Evolutionary conservation across 2,888 invertebrate species (phyloP), one percentile per base, ranked within the genome.

Genomic region (Colostygia pectinataria): DNA sequence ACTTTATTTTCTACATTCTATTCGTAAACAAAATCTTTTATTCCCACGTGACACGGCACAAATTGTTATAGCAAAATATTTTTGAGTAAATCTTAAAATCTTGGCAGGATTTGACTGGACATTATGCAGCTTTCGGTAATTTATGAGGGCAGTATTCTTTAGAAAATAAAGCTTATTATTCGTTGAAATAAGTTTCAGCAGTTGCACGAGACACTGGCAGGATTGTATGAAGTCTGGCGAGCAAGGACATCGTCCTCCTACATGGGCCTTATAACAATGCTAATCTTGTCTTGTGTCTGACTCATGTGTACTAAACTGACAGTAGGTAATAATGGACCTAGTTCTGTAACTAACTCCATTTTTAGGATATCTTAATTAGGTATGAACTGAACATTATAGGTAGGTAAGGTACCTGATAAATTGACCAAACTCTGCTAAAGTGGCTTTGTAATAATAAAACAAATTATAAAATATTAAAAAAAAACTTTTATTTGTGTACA

Each of bases 211-310:
- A 29, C 2, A 50, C 63, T 43, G 61, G 53, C 38, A 56, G 33
- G 33, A 33, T 25, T 31, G 33, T 14, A 33, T 28, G 28, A 23
- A 23, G 48, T 29, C 33, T 37, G 53, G 43, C 50, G 20, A 37
- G 63, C 84, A 84, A 86, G 86, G 86, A 69, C 76, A 56, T 55
- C 83, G 61, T 60, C 83, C 76, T 77, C 85, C 84, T 75, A 85
- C 86, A 40, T 54, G 60, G 68, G 55, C 51, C 37, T 37, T 33
- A 50, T 80, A 80, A 13, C 76, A 78, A 79, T 79, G 79, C 62
- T 72, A 77, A 70, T 73, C 20, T 41, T 27, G 37, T 32, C n/a
- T n/a, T 18, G 2, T 39, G 20, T 39, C 34, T 54, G 76, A 77
- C 46, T 79, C 77, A 77, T 49, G 20, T 27, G 12, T 28, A 41